phyloP scores from a whole-genome alignment of 2,797 vertebrate genomes.

The Macrochelys suwanniensis region DNA sequence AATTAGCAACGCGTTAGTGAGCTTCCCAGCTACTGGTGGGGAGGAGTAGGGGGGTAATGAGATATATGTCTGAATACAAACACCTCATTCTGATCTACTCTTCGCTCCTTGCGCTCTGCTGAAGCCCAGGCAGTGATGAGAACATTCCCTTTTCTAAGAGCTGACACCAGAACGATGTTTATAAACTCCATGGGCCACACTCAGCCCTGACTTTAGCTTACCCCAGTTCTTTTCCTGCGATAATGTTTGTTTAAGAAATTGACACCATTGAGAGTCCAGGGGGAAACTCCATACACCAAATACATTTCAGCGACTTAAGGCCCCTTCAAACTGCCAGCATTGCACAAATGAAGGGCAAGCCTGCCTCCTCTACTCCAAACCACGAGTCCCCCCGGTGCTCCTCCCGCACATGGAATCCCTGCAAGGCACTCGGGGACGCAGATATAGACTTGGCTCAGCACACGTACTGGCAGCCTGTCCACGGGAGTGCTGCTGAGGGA shows the following conservation, averaged over 20 bases:
- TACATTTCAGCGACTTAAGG: too few relatives aligned
- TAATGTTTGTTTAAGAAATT: too few relatives aligned
- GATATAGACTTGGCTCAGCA: too few relatives aligned
- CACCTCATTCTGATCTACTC: not conserved
- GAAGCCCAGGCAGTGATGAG: not conserved
- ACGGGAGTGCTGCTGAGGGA: not conserved
- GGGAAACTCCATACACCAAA: too few relatives aligned
- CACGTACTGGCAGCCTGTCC: not conserved
- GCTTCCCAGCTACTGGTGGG: not conserved
- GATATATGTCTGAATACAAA: not conserved
- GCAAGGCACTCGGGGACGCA: too few relatives aligned
- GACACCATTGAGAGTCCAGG: too few relatives aligned
- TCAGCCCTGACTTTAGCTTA: not conserved
- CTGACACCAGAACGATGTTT: not conserved
- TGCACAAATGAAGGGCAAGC: too few relatives aligned
- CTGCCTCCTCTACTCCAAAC: too few relatives aligned
- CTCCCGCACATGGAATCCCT: too few relatives aligned
- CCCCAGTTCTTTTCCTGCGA: too few relatives aligned
- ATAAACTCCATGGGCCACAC: not conserved
- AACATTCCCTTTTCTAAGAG: not conserved
- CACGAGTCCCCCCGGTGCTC: too few relatives aligned
- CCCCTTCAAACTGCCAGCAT: too few relatives aligned
- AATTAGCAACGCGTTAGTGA: not conserved
- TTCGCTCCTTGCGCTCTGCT: not conserved
- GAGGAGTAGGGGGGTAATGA: not conserved